Conservation (phyloP, 1,140 invertebrate genomes). For the Pomacea maculata region DNA sequence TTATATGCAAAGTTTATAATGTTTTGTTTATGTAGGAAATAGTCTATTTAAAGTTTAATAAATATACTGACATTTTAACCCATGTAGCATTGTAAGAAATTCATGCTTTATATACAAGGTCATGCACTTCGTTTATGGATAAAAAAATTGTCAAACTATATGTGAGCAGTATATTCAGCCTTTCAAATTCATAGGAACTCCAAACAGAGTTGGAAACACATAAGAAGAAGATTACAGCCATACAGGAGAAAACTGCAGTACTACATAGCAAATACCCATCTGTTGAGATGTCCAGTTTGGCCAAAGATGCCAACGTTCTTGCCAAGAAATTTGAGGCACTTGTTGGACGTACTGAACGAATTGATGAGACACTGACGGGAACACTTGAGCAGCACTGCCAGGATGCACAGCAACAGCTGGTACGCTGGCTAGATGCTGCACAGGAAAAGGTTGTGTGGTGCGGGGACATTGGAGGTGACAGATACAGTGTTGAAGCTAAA, state of each 20-base stretch:
- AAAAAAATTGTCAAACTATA: too few species aligned
- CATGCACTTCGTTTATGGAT: too few species aligned
- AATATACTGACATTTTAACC: too few species aligned
- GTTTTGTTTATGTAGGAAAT: too few species aligned
- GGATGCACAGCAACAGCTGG: slow-evolving; percentile 83
- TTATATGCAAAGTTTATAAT: too few species aligned
- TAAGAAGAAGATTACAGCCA: slow-evolving; percentile 73
- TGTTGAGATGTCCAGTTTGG: slow-evolving; percentile 56
- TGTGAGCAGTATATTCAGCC: too few species aligned
- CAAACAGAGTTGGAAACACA: slow-evolving; percentile 72
- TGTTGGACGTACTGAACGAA: slow-evolving; percentile 64
- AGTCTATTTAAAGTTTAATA: too few species aligned
- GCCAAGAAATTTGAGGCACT: slow-evolving; percentile 79
- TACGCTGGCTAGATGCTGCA: slow-evolving; percentile 79
- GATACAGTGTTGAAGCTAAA: slow-evolving; percentile 93
- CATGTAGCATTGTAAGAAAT: too few species aligned
- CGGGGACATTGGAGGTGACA: slow-evolving; percentile 84
- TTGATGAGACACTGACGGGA: slow-evolving; percentile 79
- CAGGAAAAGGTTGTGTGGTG: slow-evolving; percentile 94
- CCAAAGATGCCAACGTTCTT: slow-evolving; percentile 56
- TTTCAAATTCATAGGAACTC: slow-evolving; percentile 41
- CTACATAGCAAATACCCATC: slow-evolving; percentile 70
- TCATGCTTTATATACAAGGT: too few species aligned
- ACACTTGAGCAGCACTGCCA: slow-evolving; percentile 88
- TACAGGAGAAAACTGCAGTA: slow-evolving; percentile 76